phyloP scores from a whole-genome alignment of 2,888 invertebrate species.

The Panopea generosa region DNA sequence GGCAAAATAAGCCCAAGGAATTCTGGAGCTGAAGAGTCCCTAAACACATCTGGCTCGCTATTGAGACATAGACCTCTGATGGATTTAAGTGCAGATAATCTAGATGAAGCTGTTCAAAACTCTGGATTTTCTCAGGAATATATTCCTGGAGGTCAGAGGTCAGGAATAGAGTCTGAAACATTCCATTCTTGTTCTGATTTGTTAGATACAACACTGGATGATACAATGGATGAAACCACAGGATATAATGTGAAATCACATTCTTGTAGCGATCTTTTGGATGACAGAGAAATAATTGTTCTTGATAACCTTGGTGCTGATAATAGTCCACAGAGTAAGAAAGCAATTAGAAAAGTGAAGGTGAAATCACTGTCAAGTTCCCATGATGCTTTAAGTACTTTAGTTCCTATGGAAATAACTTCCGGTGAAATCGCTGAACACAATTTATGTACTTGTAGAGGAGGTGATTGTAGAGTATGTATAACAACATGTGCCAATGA shows the following conservation, averaged over 20 bases:
- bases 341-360: conserved; percentile 46
- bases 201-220: conserved; percentile 20
- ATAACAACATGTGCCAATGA: too few relatives aligned
- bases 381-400: conserved; percentile 55
- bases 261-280: conserved; percentile 52
- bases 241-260: conserved; percentile 26
- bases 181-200: conserved; percentile 39
- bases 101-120: conserved; percentile 23
- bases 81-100: conserved; percentile 56
- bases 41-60: neutral
- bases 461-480: too few relatives aligned
- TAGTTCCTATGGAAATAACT: conserved; percentile 36
- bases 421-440: too few relatives aligned
- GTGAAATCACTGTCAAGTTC: conserved; percentile 64
- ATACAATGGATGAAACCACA: conserved; percentile 13
- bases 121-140: too few relatives aligned
- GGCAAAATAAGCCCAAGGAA: neutral
- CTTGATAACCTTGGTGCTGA: conserved; percentile 19
- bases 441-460: too few relatives aligned
- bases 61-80: conserved; percentile 38
- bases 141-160: too few relatives aligned
- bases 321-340: conserved; percentile 34
- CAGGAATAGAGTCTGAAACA: conserved; percentile 23
- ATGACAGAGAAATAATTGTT: conserved; percentile 23
- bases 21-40: too few relatives aligned